Base-by-base conservation (phyloP, 2,888 invertebrate genomes). In the Cheiracanthium punctorium region DNA sequence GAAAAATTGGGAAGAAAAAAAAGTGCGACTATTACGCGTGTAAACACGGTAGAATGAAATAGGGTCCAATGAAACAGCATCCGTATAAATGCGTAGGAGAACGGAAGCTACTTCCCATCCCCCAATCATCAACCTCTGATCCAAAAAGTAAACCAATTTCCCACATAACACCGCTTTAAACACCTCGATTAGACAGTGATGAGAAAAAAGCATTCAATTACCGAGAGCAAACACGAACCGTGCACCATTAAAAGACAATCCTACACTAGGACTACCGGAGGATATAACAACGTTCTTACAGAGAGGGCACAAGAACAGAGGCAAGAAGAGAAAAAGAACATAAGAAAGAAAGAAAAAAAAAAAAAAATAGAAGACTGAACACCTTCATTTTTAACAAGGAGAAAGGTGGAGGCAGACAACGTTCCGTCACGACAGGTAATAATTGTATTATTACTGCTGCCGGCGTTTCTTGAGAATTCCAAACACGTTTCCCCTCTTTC, bases 381-480 rank as follows among this genome's bases (percentile, higher is more conserved):
- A 24, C 58, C 58, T 58, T 17, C 58, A 58, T 2, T 58, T 58
- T 58, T 5, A 58, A 58, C 58, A 24, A 7, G 33, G 24, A 20
- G 20, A 33, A 74, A 37, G 12, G 32, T 37, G 33, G 37, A 33
- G 24, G 29, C 43, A 75, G 41, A 24, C 32, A 37, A 58, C 65
- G 75, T 75, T 75, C 75, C 67, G 65, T 80, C 73, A 80, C 67
- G 81, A 75, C 75, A 75, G 81, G 75, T 82, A 82, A 82, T 82
- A 82, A 82, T 82, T 82, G 81, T 58, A 70, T 82, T 82, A 75
- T 82, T 74, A 70, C 67, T 48, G 24, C 41, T 41, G 71, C 33
- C 67, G 67, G 67, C 32, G 20, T 69, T 69, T 69, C 69, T 69
- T 33, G 33, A 33, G 33, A 33, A 82, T 82, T 82, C 81, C 20